Conservation (phyloP, 2,888 invertebrate genomes). For the Norana najaformis region DNA sequence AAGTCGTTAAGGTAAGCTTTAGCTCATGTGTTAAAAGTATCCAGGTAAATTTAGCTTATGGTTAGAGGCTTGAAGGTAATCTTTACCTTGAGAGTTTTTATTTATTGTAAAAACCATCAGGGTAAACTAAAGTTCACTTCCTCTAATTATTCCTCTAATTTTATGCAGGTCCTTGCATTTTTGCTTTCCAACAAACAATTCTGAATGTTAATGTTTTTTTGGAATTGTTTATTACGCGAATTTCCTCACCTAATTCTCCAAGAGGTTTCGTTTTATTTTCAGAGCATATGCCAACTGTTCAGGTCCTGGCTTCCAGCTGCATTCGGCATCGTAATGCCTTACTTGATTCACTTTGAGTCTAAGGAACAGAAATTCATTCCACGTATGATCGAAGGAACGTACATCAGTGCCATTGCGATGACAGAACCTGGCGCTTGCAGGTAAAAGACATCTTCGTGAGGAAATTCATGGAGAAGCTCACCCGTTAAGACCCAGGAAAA, state of each 20-base stretch:
- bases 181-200: not conserved
- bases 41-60: not conserved
- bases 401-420: conserved; percentile 64
- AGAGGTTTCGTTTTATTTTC: not conserved
- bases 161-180: not conserved
- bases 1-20: no score
- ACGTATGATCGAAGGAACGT: conserved; percentile 59
- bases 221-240: not conserved
- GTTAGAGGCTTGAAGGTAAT: no score
- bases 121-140: no score
- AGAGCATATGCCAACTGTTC: conserved; percentile 57
- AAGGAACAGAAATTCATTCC: conserved; percentile 63
- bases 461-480: no score
- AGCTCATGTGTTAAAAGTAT: no score
- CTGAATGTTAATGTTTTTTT: not conserved
- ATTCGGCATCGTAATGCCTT: conserved; percentile 65
- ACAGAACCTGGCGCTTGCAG: conserved; percentile 65
- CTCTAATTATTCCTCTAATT: not conserved
- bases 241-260: not conserved
- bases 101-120: not conserved
- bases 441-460: conserved; percentile 46
- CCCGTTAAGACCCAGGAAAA: no score
- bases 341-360: conserved; percentile 62
- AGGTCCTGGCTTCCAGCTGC: conserved; percentile 63
- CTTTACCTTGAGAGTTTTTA: no score